These are phyloP conservation scores for Falco peregrinus DNA, from an alignment of 2,797 vertebrate species.

Conservation along the genomic window DNA sequence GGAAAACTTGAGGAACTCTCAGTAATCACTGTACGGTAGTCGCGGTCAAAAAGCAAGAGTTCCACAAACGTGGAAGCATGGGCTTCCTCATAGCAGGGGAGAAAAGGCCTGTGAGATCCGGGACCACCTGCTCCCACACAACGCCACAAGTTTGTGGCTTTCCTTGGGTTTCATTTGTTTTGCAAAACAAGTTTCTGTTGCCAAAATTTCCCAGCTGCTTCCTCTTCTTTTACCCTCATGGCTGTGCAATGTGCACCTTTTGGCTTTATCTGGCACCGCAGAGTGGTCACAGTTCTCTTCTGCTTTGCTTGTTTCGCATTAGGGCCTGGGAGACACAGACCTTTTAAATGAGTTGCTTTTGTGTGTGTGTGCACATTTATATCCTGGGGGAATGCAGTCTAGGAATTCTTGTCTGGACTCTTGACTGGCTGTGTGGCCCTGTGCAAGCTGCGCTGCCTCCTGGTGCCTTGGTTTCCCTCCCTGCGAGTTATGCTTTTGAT, in stretches of 20 bases:
- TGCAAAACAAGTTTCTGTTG: neutral
- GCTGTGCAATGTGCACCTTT: neutral
- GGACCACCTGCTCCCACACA: neutral
- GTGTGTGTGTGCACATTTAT: neutral
- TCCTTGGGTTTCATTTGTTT: neutral
- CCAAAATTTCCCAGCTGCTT: neutral
- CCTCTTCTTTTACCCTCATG: neutral
- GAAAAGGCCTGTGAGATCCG: neutral
- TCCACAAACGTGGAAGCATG: fast-evolving
- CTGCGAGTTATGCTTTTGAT: neutral
- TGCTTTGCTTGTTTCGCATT: neutral
- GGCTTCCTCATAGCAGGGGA: neutral
- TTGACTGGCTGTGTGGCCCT: neutral
- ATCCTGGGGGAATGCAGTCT: neutral
- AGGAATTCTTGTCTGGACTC: neutral
- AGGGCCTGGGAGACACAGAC: neutral
- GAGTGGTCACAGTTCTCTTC: neutral
- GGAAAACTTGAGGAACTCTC: fast-evolving
- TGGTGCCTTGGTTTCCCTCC: neutral
- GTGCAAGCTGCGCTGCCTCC: neutral
- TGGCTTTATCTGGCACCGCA: neutral
- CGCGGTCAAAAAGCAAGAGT: neutral
- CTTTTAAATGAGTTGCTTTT: neutral
- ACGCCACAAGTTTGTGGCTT: neutral
- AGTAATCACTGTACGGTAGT: neutral